Conservation (phyloP, 1,140 invertebrate species). For the Ceratosolen solmsi region DNA sequence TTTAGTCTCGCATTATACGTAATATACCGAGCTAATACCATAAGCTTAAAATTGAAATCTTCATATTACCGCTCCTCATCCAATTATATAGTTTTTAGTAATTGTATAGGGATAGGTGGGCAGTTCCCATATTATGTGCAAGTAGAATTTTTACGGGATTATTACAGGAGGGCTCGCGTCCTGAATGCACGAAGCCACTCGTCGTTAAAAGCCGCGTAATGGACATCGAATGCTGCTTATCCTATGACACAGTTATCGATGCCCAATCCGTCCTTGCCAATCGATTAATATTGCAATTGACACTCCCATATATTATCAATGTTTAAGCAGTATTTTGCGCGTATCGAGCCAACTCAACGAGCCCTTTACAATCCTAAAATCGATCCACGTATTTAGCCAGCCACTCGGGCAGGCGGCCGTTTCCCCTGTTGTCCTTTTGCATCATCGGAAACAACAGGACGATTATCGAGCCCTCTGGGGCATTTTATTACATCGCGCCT, state of each 20-base stretch:
- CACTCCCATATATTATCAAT: too few species aligned
- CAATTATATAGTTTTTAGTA: conserved; percentile 8
- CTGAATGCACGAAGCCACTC: not conserved
- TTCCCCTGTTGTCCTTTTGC: too few species aligned
- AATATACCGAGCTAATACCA: not conserved
- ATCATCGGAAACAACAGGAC: too few species aligned
- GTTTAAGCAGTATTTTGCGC: too few species aligned
- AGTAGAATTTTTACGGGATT: not conserved
- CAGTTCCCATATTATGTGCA: not conserved
- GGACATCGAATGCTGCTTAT: not conserved
- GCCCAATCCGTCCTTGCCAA: not conserved
- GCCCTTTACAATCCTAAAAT: too few species aligned
- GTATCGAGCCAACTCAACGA: too few species aligned
- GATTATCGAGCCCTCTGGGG: too few species aligned
- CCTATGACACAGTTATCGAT: not conserved
- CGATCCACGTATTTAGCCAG: too few species aligned
- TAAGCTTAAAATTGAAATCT: conserved; percentile 9
- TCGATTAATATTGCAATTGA: not conserved
- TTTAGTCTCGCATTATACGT: not conserved
- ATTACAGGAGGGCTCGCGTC: not conserved
- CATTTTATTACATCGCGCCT: conserved; percentile 5
- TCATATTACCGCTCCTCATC: not conserved
- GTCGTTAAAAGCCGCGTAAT: too few species aligned
- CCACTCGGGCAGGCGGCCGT: too few species aligned
- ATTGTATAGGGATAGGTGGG: not conserved